Base-by-base conservation (phyloP, 2,888 invertebrate species). In the Punctoribates punctum region DNA sequence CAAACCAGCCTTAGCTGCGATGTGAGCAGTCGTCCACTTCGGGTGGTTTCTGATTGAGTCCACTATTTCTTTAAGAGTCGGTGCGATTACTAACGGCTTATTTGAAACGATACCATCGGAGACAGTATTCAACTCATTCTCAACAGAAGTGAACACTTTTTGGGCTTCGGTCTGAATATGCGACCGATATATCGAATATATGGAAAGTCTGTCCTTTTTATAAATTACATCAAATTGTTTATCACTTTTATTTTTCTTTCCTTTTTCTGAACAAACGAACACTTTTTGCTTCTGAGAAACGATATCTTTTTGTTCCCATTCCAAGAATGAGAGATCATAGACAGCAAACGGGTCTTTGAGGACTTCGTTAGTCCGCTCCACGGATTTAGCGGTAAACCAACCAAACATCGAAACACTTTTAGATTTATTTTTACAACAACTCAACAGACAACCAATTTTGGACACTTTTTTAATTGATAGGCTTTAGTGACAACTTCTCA, bases 1-100 rank as follows among this genome's bases (percentile, higher is more conserved):
- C 8, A 91, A 85, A 9, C 91, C 90, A 80, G 92, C 89, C 82
- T 90, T 87, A 0, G 94, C 93, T 0, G 91, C 90, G 77, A 96
- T 84, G 85, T 96, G 96, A 0, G 93, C 91, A 76, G 92, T 84
- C 0, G 90, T 90, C 95, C 95, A 96, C 29, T 79, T 76, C 0
- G 79, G 74, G n/a, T 80, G 77, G 1, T 74, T 78, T 73, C 76
- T 38, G 8, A 79, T 74, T 20, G 75, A 42, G 9, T 77, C 75
- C 3, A 77, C 76, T 15, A 80, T 77, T 6, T 73, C 51, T 29
- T 25, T 46, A 9, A 51, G 27, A n/a, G 54, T 54, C 2, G 51
- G 25, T 27, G 54, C 27, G 4, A 54, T 54, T 1, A 51, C 29
- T 54, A 48, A 23, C 1, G 48, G 48, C 20, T 73, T 48, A 5